Evolutionary conservation across 2,113 vertebrate genomes (phyloP).

Genomic region (Apaloderma vittatum): DNA sequence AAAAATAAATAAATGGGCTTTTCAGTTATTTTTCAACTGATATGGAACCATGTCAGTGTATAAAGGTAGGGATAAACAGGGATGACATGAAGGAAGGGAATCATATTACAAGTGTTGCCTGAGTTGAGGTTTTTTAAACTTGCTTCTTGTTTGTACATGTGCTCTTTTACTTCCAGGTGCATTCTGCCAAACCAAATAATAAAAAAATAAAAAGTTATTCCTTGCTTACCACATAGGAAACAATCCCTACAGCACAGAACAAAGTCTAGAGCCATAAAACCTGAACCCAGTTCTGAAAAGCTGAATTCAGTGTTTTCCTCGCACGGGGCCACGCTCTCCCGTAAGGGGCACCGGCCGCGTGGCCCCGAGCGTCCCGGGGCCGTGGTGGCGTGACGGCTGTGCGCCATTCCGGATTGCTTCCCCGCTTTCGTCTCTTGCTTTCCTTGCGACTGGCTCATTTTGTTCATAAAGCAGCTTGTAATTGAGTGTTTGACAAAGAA

Average conservation of each 20-base stretch:
- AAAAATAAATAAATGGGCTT: neutral
- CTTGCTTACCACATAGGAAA: neutral
- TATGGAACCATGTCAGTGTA: neutral
- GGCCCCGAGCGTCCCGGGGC: fast-evolving
- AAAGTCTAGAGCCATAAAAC: neutral
- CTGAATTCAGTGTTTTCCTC: neutral
- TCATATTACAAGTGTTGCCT: neutral
- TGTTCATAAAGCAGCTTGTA: conserved; percentile 71
- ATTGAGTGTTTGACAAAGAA: conserved; percentile 72
- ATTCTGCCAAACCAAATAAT: neutral
- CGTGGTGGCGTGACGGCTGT: fast-evolving
- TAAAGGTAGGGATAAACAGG: neutral
- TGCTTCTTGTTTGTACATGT: neutral
- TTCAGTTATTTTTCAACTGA: neutral
- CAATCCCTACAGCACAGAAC: neutral
- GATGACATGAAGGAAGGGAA: neutral
- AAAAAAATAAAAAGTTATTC: neutral
- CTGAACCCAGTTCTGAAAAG: neutral
- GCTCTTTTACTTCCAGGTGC: neutral
- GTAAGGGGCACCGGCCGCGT: neutral
- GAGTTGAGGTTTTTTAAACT: neutral
- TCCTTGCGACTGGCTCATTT: conserved; percentile 38
- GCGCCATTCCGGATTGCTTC: neutral
- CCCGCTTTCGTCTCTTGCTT: neutral
- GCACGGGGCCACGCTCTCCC: fast-evolving